Evolutionary conservation across 2,888 invertebrate genomes (phyloP).

Genomic region (Hypselothyrea guttata): DNA sequence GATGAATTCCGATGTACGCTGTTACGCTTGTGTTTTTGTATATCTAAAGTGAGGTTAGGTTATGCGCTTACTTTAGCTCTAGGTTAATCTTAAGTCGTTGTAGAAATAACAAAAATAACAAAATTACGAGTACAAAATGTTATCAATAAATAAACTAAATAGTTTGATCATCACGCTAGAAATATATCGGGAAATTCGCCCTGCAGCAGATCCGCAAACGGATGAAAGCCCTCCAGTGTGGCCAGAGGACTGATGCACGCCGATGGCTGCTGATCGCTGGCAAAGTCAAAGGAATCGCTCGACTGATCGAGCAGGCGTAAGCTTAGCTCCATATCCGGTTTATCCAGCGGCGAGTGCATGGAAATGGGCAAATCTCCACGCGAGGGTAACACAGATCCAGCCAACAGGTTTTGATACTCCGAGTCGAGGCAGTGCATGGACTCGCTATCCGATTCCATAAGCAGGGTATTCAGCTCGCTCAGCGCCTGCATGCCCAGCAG

Average conservation of each 20-base stretch:
- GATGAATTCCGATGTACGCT: conserved; percentile 64
- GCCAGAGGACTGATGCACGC: conserved; percentile 79
- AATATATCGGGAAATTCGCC: conserved; percentile 80
- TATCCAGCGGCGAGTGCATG: conserved; percentile 61
- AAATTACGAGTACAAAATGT: conserved; percentile 11
- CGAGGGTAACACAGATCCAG: conserved; percentile 41
- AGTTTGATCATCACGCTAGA: conserved; percentile 75
- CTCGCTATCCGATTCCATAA: conserved; percentile 85
- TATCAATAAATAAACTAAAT: conserved; percentile 37
- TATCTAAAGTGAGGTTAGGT: conserved; percentile 60
- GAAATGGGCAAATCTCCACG: conserved; percentile 57
- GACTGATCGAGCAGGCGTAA: conserved; percentile 79
- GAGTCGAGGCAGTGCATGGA: conserved; percentile 83
- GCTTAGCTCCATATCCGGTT: conserved; percentile 78
- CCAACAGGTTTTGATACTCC: conserved; percentile 45
- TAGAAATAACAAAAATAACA: conserved; percentile 30
- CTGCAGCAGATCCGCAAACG: conserved; percentile 80
- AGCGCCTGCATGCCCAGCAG: conserved; percentile 55
- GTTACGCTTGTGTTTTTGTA: conserved; percentile 13
- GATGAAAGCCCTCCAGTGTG: conserved; percentile 77
- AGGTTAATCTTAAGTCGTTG: conserved; percentile 54
- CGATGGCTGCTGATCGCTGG: conserved; percentile 75
- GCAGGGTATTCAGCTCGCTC: conserved; percentile 75
- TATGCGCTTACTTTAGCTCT: conserved; percentile 34
- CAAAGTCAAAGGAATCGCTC: conserved; percentile 79